phyloP scores from a whole-genome alignment of 2,888 invertebrate species.

The Drosophila helvetica region DNA sequence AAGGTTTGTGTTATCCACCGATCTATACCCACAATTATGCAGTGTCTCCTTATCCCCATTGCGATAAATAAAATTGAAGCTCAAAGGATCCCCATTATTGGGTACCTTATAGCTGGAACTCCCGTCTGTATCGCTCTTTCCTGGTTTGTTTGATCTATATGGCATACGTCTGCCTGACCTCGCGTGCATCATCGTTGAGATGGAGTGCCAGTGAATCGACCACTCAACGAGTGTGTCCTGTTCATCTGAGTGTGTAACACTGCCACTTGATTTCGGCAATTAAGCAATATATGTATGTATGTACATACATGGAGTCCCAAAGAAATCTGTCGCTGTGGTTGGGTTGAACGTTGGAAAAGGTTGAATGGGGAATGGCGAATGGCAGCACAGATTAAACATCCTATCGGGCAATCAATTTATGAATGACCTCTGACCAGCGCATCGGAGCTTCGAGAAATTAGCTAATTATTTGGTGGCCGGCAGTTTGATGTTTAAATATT shows the following conservation, averaged over 20 bases:
- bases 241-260: constrained; percentile 30
- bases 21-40: no score
- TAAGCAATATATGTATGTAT: constrained; percentile 39
- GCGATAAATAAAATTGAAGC: background rate
- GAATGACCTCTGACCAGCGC: constrained; percentile 4
- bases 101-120: background rate
- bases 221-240: constrained; percentile 8
- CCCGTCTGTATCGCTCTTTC: background rate
- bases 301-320: background rate
- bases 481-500: constrained; percentile 58
- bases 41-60: no score
- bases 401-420: constrained; percentile 32
- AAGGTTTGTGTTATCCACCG: background rate
- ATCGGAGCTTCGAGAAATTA: constrained; percentile 31
- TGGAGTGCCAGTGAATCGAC: constrained; percentile 26
- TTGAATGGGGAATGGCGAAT: background rate
- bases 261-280: constrained; percentile 61
- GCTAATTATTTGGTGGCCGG: constrained; percentile 51
- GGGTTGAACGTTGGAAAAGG: constrained; percentile 3
- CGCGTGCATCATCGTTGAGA: background rate
- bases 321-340: background rate
- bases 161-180: background rate
- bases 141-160: background rate
- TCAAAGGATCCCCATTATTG: background rate
- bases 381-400: constrained; percentile 3